These are phyloP conservation scores for Platyrinchus mystaceus DNA, from an alignment of 2,797 vertebrate species.

Conservation along the genomic window DNA sequence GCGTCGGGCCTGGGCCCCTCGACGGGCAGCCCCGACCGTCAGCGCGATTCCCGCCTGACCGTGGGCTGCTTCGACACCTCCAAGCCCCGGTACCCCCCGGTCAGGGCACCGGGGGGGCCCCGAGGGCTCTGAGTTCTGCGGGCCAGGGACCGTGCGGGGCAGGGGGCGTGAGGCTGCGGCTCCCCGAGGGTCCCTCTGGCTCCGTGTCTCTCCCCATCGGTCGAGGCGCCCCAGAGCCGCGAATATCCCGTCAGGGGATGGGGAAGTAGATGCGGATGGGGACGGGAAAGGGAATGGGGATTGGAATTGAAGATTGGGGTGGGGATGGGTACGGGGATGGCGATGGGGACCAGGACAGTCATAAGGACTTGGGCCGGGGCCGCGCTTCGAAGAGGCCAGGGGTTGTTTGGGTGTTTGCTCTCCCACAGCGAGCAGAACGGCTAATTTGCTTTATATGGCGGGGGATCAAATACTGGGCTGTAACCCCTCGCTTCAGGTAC, in stretches of 20 bases:
- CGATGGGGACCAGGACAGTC: no score
- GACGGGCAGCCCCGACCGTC: not conserved
- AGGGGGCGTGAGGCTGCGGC: no score
- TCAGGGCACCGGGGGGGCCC: not conserved
- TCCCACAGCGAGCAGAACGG: not conserved
- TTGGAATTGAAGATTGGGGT: not conserved
- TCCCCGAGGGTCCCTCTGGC: no score
- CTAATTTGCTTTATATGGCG: constrained; percentile 6
- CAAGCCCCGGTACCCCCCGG: no score
- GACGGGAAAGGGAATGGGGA: no score
- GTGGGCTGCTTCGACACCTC: not conserved
- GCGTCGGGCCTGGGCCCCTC: not conserved
- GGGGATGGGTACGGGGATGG: no score
- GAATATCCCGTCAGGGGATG: rapidly evolving
- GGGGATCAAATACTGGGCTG: not conserved
- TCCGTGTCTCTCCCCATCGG: not conserved
- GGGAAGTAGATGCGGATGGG: no score
- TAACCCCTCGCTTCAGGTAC: constrained; percentile 13
- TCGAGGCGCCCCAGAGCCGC: rapidly evolving
- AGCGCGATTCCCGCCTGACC: not conserved
- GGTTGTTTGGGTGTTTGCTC: not conserved
- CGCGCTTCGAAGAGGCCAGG: not conserved
- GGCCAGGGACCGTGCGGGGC: not conserved
- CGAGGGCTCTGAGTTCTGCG: not conserved
- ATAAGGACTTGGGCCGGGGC: no score